phyloP scores from a whole-genome alignment of 2,797 vertebrate species.

The Odontamblyopus lacepedii region DNA sequence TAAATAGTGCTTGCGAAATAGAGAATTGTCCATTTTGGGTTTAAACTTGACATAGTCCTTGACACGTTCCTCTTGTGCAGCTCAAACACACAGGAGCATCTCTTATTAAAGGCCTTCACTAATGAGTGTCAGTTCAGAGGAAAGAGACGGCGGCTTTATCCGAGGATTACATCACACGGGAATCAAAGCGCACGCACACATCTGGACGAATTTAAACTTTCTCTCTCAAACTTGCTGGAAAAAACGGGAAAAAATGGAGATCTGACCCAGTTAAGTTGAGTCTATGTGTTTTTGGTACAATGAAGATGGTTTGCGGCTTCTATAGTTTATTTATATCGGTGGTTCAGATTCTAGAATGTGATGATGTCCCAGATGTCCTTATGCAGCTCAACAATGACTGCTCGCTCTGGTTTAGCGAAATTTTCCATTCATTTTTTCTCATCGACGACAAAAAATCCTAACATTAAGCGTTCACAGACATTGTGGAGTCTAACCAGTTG shows the following conservation, averaged over 20 bases:
- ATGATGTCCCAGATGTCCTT: too few relatives aligned
- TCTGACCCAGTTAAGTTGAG: background rate
- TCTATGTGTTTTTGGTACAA: background rate
- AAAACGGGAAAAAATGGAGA: background rate
- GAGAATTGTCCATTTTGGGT: background rate
- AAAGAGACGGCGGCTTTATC: constrained; percentile 5
- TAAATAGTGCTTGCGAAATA: background rate
- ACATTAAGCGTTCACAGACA: too few relatives aligned
- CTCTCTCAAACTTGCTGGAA: background rate
- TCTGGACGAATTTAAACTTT: constrained; percentile 2
- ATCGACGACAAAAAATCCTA: too few relatives aligned
- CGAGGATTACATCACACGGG: constrained; percentile 14
- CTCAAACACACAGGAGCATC: background rate
- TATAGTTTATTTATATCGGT: background rate
- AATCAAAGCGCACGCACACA: constrained; percentile 17
- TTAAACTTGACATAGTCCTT: background rate
- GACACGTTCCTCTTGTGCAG: background rate
- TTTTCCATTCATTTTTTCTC: too few relatives aligned
- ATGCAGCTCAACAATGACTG: too few relatives aligned
- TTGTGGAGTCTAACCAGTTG: too few relatives aligned
- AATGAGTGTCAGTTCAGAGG: constrained; percentile 20
- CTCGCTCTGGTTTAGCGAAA: too few relatives aligned
- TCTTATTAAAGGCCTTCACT: constrained; percentile 6
- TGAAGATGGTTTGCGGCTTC: background rate
- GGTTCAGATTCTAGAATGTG: too few relatives aligned